Evolutionary conservation across 2,113 vertebrate genomes (phyloP).

Genomic region (Protobothrops flavoviridis): DNA sequence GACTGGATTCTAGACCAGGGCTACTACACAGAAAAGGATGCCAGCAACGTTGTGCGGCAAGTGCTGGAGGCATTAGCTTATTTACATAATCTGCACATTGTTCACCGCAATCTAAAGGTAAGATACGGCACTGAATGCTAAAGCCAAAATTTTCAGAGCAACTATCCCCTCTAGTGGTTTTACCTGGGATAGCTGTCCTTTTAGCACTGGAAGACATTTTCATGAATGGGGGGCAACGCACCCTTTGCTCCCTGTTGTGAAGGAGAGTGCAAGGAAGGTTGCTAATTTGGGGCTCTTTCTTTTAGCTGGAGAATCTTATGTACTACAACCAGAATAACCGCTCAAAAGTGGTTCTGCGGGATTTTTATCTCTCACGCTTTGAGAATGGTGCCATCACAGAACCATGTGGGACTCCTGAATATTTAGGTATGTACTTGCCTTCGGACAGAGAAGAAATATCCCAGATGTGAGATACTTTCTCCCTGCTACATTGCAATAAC

Average conservation of each 20-base stretch:
- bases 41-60: slow-evolving; percentile 76
- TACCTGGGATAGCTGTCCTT: background rate
- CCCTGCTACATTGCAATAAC: background rate
- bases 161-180: background rate
- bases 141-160: background rate
- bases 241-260: background rate
- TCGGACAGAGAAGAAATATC: background rate
- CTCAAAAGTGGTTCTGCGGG: slow-evolving; percentile 82
- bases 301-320: slow-evolving; percentile 84
- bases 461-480: background rate
- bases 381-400: slow-evolving; percentile 83
- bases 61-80: slow-evolving; percentile 81
- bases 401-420: slow-evolving; percentile 84
- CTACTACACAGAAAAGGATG: slow-evolving; percentile 83
- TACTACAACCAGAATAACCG: slow-evolving; percentile 85
- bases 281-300: background rate
- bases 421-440: slow-evolving; percentile 69
- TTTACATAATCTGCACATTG: slow-evolving; percentile 81
- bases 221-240: background rate
- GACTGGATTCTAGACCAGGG: slow-evolving; percentile 86
- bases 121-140: background rate
- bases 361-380: slow-evolving; percentile 83
- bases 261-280: too few species aligned
- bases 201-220: background rate
- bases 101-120: slow-evolving; percentile 85